These are phyloP conservation scores for Cynodonichthys magdalenae DNA, from an alignment of 2,797 vertebrate genomes.

Conservation along the genomic window DNA sequence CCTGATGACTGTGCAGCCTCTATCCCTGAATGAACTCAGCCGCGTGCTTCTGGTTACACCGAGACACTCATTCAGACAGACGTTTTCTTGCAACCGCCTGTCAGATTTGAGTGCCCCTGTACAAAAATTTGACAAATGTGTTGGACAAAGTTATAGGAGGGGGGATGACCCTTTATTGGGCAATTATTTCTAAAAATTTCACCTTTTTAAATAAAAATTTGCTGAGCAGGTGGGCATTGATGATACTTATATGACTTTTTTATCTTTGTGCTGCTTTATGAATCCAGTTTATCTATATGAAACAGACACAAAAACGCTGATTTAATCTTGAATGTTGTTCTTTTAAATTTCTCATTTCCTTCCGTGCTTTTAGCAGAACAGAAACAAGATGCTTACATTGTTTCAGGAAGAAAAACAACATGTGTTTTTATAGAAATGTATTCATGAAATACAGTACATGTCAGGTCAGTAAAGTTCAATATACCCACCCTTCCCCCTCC, in stretches of 20 bases:
- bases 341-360: conserved; percentile 5
- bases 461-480: conserved; percentile 43
- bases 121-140: conserved; percentile 27
- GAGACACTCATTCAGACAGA: conserved; percentile 64
- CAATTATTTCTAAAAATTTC: neutral
- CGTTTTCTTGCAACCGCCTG: conserved; percentile 40
- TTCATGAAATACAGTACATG: conserved; percentile 49
- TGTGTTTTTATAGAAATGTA: conserved; percentile 53
- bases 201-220: neutral
- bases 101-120: conserved; percentile 26
- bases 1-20: conserved; percentile 83
- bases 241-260: neutral
- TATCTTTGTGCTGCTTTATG: neutral
- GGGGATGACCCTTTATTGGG: neutral
- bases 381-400: conserved; percentile 47
- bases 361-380: conserved; percentile 32
- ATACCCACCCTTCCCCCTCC: conserved; percentile 36
- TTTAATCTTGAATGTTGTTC: neutral
- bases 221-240: neutral
- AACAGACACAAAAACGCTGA: conserved; percentile 1
- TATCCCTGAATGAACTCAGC: conserved; percentile 83
- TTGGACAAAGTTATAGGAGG: conserved; percentile 8
- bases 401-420: conserved; percentile 60
- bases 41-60: conserved; percentile 75
- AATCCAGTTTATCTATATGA: neutral